Percentiles rank a stretch among this genome's conserved stretches.
Evolutionary conservation across 2,888 invertebrate species (phyloP).

Genomic region (Steinernema carpocapsae): DNA sequence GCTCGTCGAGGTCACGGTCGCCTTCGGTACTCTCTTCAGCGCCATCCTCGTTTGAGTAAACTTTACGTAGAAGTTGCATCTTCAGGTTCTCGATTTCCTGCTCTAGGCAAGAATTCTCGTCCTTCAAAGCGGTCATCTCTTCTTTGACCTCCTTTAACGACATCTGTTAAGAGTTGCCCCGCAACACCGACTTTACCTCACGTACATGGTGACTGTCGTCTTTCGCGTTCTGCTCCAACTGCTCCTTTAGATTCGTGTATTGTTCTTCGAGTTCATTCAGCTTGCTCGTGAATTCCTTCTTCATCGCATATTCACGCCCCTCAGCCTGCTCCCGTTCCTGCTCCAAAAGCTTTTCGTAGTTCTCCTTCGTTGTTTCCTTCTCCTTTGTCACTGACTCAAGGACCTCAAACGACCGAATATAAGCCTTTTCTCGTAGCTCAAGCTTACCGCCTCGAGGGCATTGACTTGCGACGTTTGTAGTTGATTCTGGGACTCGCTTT

Average conservation of each 20-base stretch:
- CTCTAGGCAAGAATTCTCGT: slow-evolving; percentile 37
- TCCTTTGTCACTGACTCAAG: slow-evolving; percentile 68
- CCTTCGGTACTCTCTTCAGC: background rate
- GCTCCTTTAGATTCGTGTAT: slow-evolving; percentile 64
- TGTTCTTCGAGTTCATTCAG: slow-evolving; percentile 68
- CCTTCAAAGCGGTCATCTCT: background rate
- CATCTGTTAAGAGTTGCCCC: background rate
- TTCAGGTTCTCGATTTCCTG: slow-evolving; percentile 37
- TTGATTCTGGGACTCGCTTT: slow-evolving; percentile 67
- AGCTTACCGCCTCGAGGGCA: slow-evolving; percentile 66
- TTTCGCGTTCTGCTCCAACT: slow-evolving; percentile 56
- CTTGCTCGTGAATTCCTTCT: slow-evolving; percentile 65
- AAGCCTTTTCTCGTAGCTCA: background rate
- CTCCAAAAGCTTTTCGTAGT: slow-evolving; percentile 63
- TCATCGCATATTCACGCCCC: slow-evolving; percentile 64
- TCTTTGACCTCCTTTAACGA: background rate
- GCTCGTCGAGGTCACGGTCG: slow-evolving; percentile 45
- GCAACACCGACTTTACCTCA: slow-evolving; percentile 41
- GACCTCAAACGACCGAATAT: slow-evolving; percentile 47
- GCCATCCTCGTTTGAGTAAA: background rate
- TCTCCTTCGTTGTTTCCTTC: slow-evolving; percentile 65
- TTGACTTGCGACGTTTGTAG: slow-evolving; percentile 68
- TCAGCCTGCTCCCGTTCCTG: slow-evolving; percentile 62
- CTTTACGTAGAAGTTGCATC: slow-evolving; percentile 10
- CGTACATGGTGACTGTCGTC: slow-evolving; percentile 54